A percentile compares a stretch with the other conserved stretches of the same genome.
These are phyloP conservation scores for Brachypodius melanocephalos DNA, from an alignment of 2,113 vertebrate species.

Conservation along the genomic window DNA sequence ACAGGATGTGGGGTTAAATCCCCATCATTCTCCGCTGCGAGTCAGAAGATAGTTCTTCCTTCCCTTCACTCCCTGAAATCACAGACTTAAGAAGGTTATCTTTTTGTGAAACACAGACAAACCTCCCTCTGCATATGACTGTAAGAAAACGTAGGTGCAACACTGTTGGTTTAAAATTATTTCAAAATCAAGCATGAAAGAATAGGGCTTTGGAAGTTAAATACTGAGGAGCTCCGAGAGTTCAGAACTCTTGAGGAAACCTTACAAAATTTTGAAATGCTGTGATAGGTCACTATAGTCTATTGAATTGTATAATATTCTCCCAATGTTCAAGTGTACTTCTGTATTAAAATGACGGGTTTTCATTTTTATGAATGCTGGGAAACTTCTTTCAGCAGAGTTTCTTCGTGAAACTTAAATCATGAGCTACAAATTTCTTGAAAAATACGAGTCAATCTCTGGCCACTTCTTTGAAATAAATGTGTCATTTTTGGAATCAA, in stretches of 20 bases:
- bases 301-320: background rate
- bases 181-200: background rate
- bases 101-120: background rate
- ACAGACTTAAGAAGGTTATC: background rate
- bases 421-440: background rate
- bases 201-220: background rate
- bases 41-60: background rate
- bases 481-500: background rate
- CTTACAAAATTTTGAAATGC: background rate
- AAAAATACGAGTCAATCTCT: background rate
- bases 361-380: background rate
- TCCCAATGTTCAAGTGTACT: background rate
- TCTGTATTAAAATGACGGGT: background rate
- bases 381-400: background rate
- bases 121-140: background rate
- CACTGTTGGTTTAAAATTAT: background rate
- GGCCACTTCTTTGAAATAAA: background rate
- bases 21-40: background rate
- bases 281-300: background rate
- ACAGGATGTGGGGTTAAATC: background rate
- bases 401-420: background rate
- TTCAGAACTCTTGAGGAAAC: background rate
- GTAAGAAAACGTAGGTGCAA: background rate
- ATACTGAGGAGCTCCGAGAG: background rate
- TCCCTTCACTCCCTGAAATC: background rate